Conservation (phyloP, 1,140 invertebrate genomes). For the Telenomus remus region DNA sequence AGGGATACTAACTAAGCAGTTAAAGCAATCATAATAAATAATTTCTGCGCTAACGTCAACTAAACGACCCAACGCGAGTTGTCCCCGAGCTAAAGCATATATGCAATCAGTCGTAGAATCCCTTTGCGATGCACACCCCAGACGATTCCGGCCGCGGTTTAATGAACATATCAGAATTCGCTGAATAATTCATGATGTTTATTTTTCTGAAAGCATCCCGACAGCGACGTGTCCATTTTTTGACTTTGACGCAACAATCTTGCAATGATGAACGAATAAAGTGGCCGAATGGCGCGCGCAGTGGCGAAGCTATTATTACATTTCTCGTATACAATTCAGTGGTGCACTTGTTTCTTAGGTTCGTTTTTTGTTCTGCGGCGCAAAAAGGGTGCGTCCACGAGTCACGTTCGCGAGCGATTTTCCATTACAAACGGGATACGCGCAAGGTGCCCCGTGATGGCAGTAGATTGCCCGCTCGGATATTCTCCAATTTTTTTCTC, state of each 20-base stretch:
- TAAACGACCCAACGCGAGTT: slow-evolving; percentile 21
- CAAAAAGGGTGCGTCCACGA: slow-evolving; percentile 32
- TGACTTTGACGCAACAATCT: slow-evolving; percentile 41
- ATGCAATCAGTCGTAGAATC: slow-evolving; percentile 35
- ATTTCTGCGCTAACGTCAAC: slow-evolving; percentile 14
- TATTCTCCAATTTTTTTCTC: slow-evolving; percentile 8
- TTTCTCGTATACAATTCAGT: slow-evolving; percentile 24
- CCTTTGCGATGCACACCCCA: not conserved
- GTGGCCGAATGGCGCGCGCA: slow-evolving; percentile 7
- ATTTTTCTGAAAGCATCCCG: slow-evolving; percentile 43
- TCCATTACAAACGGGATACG: slow-evolving; percentile 43
- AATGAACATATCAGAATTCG: slow-evolving; percentile 38
- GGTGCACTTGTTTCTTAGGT: slow-evolving; percentile 10
- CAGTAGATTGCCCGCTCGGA: slow-evolving; percentile 39
- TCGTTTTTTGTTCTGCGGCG: not conserved
- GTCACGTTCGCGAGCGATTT: slow-evolving; percentile 51
- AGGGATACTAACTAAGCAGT: not conserved
- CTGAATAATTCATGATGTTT: slow-evolving; percentile 51
- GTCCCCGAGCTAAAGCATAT: slow-evolving; percentile 29
- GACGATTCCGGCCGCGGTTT: slow-evolving; percentile 32
- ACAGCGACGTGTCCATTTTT: slow-evolving; percentile 49
- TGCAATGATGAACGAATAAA: slow-evolving; percentile 43
- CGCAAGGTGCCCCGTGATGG: slow-evolving; percentile 40
- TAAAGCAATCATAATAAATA: slow-evolving; percentile 26
- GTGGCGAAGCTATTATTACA: slow-evolving; percentile 33